Evolutionary conservation across 2,888 invertebrate species (phyloP), one percentile per base, ranked within the genome.

Genomic region (Ophioninae sp.): DNA sequence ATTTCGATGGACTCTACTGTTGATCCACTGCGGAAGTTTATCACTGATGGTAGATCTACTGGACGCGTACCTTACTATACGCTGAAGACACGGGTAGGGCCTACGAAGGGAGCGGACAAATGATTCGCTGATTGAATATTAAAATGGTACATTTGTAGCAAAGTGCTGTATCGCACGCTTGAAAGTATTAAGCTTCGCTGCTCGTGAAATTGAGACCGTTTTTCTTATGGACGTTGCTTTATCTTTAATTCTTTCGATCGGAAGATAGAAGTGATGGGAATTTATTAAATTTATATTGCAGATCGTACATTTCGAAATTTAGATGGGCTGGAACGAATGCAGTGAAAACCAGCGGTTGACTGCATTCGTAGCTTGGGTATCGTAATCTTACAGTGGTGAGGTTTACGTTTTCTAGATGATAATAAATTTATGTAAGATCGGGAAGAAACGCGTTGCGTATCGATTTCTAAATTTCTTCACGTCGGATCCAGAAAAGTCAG

Each of bases 241-340:
- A 50, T 50, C 50, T 50, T 50, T 50, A 50, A 50, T 50, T 7
- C 59, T 20, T 20, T 59, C 59, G 21, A 59, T 21, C 10, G 21
- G 17, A 21, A 44, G 2, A 44, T 62, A 21, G 21, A 1, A 41
- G 59, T 67, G 61, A 70, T 81, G 50, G 68, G 64, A 82, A 77
- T 73, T 82, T 68, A 82, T 82, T 67, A 78, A 74, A 82, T 78
- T 62, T 73, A n/a, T 62, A 78, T 73, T 65, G 76, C 37, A 39
- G 72, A 37, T 41, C 39, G 13, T 50, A 67, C n/a, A 21, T 8
- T 21, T 67, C n/a, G 20, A 64, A 72, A 77, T 37, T 21, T 0
- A 44, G 39, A 56, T 44, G 17, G 68, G 57, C 21, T 41, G 23
- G 59, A 59, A 57, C 39, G 64, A 17, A 73, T 30, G 76, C 44